Conservation (phyloP, 2,888 invertebrate species). For the Patella caerulea region DNA sequence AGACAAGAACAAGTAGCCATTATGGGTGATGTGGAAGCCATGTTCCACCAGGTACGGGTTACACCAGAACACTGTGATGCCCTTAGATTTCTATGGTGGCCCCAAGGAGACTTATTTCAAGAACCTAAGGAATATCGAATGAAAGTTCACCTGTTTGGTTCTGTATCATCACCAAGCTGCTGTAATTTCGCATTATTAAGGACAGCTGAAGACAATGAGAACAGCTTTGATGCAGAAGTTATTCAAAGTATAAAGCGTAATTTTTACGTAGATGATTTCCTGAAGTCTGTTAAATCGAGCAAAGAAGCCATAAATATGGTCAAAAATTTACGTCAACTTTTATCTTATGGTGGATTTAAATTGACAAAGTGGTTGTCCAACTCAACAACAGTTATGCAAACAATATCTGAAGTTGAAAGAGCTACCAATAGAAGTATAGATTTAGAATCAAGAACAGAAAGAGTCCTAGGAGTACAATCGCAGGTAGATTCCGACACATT, state of each 20-base stretch:
- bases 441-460: constrained; percentile 17
- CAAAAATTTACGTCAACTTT: constrained; percentile 16
- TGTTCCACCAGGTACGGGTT: constrained; percentile 17
- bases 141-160: constrained; percentile 12
- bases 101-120: neutral
- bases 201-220: neutral
- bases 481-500: constrained; percentile 19
- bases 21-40: constrained; percentile 36
- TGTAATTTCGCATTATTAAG: constrained; percentile 5
- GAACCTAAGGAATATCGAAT: neutral
- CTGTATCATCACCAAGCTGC: constrained; percentile 8
- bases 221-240: constrained; percentile 6
- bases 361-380: constrained; percentile 30
- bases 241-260: constrained; percentile 10
- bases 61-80: constrained; percentile 23
- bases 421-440: constrained; percentile 14
- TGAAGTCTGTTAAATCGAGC: constrained; percentile 27
- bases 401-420: constrained; percentile 19
- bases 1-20: constrained; percentile 37
- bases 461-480: constrained; percentile 33
- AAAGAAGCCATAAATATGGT: constrained; percentile 13
- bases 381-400: constrained; percentile 13
- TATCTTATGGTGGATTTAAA: constrained; percentile 18
- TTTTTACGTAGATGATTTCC: constrained; percentile 35
- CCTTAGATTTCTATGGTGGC: constrained; percentile 39